These are phyloP conservation scores for Crotalus helleri DNA, from an alignment of 2,113 vertebrate species.

Conservation along the genomic window DNA sequence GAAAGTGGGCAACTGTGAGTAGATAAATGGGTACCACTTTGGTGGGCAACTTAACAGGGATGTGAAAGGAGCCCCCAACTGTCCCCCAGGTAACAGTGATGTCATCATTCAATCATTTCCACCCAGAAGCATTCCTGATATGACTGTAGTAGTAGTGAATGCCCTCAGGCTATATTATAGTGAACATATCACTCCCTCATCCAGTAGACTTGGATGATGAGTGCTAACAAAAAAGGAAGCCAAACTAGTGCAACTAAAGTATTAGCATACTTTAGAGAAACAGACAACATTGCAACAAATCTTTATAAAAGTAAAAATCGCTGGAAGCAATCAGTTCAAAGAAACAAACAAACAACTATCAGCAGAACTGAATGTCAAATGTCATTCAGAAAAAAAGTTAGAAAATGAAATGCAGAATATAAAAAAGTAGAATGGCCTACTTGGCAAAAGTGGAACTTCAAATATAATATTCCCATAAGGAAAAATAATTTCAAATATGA, in stretches of 20 bases:
- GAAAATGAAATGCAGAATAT: neutral
- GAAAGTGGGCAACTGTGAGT: neutral
- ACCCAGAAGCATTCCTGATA: neutral
- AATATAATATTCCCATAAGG: neutral
- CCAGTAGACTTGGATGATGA: neutral
- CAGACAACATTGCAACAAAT: neutral
- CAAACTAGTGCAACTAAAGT: neutral
- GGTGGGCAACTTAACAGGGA: neutral
- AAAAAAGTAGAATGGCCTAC: neutral
- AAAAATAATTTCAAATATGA: neutral
- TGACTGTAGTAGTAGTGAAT: neutral
- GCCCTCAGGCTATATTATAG: neutral
- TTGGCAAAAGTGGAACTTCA: neutral
- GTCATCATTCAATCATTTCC: neutral
- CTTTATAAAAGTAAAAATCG: neutral
- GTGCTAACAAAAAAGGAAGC: neutral
- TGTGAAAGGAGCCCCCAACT: neutral
- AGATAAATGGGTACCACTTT: neutral
- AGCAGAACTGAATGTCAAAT: neutral
- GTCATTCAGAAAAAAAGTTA: neutral
- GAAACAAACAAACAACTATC: neutral
- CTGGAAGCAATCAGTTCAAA: neutral
- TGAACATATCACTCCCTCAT: neutral
- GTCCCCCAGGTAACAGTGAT: neutral
- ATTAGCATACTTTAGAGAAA: neutral